Evolutionary conservation across 2,888 invertebrate species (phyloP).

Genomic region (Morinoia aosen): DNA sequence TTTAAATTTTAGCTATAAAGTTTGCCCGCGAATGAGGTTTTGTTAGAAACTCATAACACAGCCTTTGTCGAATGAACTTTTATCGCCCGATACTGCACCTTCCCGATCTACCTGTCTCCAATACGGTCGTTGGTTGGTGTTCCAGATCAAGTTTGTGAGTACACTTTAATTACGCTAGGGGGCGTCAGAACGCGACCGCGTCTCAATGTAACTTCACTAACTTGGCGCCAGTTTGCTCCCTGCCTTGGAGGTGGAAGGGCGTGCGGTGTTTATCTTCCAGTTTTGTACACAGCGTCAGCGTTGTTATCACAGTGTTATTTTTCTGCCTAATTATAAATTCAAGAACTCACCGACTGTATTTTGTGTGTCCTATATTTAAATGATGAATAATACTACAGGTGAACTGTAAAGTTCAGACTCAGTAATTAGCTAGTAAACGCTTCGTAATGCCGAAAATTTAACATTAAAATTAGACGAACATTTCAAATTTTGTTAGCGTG

Average conservation of each 20-base stretch:
- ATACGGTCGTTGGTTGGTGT: not conserved
- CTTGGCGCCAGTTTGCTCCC: conserved; percentile 28
- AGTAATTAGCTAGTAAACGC: not conserved
- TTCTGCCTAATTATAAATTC: not conserved
- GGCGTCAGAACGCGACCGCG: not conserved
- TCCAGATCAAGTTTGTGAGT: not conserved
- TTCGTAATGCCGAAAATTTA: not conserved
- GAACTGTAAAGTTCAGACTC: not conserved
- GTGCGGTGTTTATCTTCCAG: not conserved
- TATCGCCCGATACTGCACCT: not conserved
- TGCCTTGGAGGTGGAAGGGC: not conserved
- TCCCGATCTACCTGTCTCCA: not conserved
- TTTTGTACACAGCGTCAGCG: not conserved
- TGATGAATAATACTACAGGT: not conserved
- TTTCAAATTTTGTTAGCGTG: not conserved
- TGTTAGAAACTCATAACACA: not conserved
- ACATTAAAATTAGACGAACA: not conserved
- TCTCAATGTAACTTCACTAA: not conserved
- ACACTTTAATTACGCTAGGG: not conserved
- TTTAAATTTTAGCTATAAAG: not conserved
- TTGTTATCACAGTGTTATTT: not conserved
- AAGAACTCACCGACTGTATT: not conserved
- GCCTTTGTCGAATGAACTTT: not conserved
- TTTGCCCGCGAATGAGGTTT: not conserved
- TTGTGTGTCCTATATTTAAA: not conserved